Percentiles rank a stretch among this genome's conserved stretches.
These are phyloP conservation scores for Eulemur albifrons DNA, from an alignment of 2,797 vertebrate genomes.

Conservation along the genomic window DNA sequence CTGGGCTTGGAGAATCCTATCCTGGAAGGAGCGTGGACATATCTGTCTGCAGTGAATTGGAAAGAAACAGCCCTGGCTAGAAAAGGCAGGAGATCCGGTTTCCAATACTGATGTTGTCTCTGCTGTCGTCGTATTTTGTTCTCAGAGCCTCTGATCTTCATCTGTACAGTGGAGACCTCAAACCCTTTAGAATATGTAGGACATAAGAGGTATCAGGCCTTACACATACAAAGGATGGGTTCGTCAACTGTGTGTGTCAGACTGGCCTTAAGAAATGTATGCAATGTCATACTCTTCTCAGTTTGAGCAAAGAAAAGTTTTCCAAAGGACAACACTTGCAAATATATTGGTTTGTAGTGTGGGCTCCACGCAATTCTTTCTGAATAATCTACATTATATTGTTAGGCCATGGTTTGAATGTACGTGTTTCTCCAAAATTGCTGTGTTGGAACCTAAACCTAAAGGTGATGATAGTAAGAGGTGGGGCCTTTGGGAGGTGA, in stretches of 20 bases:
- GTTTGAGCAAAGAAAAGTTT: slow-evolving; percentile 3
- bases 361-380: background rate
- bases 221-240: background rate
- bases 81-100: background rate
- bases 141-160: background rate
- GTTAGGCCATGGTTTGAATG: background rate
- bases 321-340: slow-evolving; percentile 14
- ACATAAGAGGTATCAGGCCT: background rate
- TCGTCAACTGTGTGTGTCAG: background rate
- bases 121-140: background rate
- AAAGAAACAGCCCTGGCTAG: background rate
- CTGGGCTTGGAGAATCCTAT: background rate
- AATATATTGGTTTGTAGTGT: background rate
- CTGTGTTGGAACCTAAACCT: background rate
- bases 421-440: background rate
- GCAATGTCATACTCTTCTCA: background rate
- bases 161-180: background rate
- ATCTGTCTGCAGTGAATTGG: background rate
- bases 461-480: background rate
- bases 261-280: background rate
- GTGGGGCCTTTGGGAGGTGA: background rate
- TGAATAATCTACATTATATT: background rate
- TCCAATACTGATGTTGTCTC: background rate
- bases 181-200: background rate
- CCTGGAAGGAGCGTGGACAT: background rate